Percentiles rank a stretch among this genome's conserved stretches.
Evolutionary conservation across 2,888 invertebrate species (phyloP).

Genomic region (Cerastis leucographa): DNA sequence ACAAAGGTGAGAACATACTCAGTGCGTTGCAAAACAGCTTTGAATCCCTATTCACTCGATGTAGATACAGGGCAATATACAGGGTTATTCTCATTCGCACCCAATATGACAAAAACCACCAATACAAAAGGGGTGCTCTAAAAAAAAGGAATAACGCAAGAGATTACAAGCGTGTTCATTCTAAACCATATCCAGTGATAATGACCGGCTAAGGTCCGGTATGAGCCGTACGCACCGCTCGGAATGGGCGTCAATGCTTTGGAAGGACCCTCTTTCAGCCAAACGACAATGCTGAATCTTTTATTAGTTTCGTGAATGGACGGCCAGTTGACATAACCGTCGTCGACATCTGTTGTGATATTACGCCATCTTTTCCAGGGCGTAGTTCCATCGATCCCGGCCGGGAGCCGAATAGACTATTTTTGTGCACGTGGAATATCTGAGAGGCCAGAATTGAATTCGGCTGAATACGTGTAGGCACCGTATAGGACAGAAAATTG

Average conservation of each 20-base stretch:
- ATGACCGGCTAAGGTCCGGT: slow-evolving; percentile 79
- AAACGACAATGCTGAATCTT: slow-evolving; percentile 90
- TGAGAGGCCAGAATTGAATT: slow-evolving; percentile 80
- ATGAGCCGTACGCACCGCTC: slow-evolving; percentile 75
- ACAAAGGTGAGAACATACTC: slow-evolving; percentile 50
- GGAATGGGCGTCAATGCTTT: slow-evolving; percentile 80
- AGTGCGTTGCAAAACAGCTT: slow-evolving; percentile 53
- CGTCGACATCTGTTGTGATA: slow-evolving; percentile 89
- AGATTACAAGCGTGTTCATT: slow-evolving; percentile 78
- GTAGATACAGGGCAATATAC: slow-evolving; percentile 55
- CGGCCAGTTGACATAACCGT: slow-evolving; percentile 89
- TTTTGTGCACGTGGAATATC: slow-evolving; percentile 85
- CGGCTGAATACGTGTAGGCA: slow-evolving; percentile 69
- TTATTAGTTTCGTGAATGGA: slow-evolving; percentile 90
- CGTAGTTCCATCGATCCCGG: slow-evolving; percentile 81
- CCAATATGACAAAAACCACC: slow-evolving; percentile 66
- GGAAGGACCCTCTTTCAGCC: slow-evolving; percentile 84
- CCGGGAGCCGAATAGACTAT: slow-evolving; percentile 77
- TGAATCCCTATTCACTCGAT: slow-evolving; percentile 51
- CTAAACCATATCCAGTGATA: slow-evolving; percentile 81
- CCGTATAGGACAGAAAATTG: slow-evolving; percentile 65
- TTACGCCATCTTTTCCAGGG: slow-evolving; percentile 84
- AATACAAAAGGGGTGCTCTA: slow-evolving; percentile 62
- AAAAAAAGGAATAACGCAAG: slow-evolving; percentile 68
- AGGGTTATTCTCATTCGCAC: slow-evolving; percentile 61